A percentile compares a stretch with the other conserved stretches of the same genome.
Evolutionary conservation across 1,140 invertebrate species (phyloP).

Genomic region (Apis laboriosa): DNA sequence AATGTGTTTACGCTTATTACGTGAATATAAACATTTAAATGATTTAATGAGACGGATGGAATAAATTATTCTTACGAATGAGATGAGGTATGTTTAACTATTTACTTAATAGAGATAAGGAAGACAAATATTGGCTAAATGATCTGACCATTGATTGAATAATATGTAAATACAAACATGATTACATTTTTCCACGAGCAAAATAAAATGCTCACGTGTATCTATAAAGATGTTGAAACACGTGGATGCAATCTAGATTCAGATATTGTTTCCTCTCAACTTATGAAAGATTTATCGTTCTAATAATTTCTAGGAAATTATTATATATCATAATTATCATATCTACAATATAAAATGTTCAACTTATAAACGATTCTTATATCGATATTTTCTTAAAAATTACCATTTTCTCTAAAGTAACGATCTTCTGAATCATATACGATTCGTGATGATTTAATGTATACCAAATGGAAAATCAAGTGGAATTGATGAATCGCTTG

Average conservation of each 20-base stretch:
- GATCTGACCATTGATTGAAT: background rate
- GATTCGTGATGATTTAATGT: background rate
- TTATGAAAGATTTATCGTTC: background rate
- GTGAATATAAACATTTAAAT: background rate
- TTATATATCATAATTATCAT: too few species aligned
- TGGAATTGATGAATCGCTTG: background rate
- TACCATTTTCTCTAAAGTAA: background rate
- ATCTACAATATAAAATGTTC: too few species aligned
- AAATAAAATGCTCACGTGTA: background rate
- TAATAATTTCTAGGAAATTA: background rate
- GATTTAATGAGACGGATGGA: conserved; percentile 20
- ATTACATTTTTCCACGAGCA: background rate
- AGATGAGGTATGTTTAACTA: background rate
- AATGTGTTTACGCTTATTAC: background rate
- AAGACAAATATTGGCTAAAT: background rate
- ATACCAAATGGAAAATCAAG: conserved; percentile 22
- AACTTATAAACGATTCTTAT: too few species aligned
- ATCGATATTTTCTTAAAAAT: too few species aligned
- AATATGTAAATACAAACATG: background rate
- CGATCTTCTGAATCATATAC: background rate
- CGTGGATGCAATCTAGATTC: background rate
- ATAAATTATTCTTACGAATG: conserved; percentile 29
- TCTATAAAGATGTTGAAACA: conserved; percentile 17
- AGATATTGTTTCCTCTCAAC: background rate
- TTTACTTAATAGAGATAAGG: background rate